phyloP scores from a whole-genome alignment of 2,113 vertebrate genomes.

The human region GRCh38 chr2:150202501-150203000 shows the following conservation, averaged over 20 bases:
- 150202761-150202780: not conserved
- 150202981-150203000: not conserved
- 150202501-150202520: not conserved
- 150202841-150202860: not conserved
- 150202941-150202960: not conserved
- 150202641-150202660: not conserved
- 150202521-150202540: not conserved
- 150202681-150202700: not conserved
- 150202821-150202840: not conserved
- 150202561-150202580: not conserved
- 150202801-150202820: not conserved
- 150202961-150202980: not conserved
- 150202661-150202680: not conserved
- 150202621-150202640: not conserved
- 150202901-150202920: not conserved
- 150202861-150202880: not conserved
- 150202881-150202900: not conserved
- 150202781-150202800: not conserved
- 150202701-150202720: not conserved
- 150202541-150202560: not conserved
- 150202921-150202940: not conserved
- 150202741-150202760: not conserved
- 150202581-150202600: not conserved
- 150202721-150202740: not conserved
- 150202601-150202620: not conserved